phyloP scores from a whole-genome alignment of 2,113 vertebrate genomes.

The Xyrauchen texanus region DNA sequence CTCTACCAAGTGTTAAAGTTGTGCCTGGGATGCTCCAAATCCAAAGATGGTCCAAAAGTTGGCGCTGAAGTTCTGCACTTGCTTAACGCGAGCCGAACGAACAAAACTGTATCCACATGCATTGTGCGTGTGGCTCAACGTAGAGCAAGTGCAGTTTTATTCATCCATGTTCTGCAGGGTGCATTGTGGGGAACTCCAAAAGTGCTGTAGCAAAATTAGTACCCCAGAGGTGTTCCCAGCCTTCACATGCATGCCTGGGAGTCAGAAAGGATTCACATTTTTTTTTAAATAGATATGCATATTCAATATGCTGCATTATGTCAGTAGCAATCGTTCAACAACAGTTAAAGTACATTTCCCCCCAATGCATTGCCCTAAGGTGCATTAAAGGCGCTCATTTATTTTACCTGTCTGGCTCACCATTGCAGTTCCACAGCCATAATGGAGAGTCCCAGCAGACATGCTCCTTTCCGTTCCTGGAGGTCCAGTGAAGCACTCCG shows the following conservation, averaged over 20 bases:
- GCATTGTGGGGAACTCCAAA: not conserved
- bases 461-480: slow-evolving; percentile 22
- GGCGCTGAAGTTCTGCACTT: slow-evolving; percentile 84
- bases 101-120: slow-evolving; percentile 98
- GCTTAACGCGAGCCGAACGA: slow-evolving; percentile 99
- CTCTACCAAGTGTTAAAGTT: not conserved
- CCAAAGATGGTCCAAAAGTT: not conserved
- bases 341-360: no score
- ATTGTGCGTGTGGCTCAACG: slow-evolving; percentile 99
- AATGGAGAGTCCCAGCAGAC: not conserved
- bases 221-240: not conserved
- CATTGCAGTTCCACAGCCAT: not conserved
- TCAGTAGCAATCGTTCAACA: no score
- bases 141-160: slow-evolving; percentile 88
- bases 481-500: slow-evolving; percentile 30
- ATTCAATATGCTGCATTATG: no score
- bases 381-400: not conserved
- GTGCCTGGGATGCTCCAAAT: not conserved
- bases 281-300: no score
- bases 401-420: slow-evolving; percentile 26
- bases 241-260: not conserved
- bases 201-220: not conserved
- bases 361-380: not conserved
- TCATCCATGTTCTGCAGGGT: not conserved
- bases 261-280: no score